phyloP scores from a whole-genome alignment of 1,140 invertebrate genomes.

The Hypothenemus hampei region DNA sequence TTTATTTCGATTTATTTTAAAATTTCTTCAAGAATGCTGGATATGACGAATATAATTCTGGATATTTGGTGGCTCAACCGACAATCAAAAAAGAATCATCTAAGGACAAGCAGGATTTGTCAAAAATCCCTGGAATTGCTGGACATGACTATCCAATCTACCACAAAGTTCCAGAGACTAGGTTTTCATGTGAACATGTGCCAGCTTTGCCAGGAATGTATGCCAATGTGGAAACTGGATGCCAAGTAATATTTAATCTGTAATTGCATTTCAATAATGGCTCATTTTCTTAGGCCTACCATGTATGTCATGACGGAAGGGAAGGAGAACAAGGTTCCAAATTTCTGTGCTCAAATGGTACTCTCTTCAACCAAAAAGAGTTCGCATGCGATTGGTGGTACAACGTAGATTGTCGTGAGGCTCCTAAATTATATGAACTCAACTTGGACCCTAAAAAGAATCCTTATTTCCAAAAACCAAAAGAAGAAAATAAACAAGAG shows the following conservation, averaged over 20 bases:
- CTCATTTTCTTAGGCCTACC: conserved; percentile 59
- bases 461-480: conserved; percentile 68
- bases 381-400: conserved; percentile 93
- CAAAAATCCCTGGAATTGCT: conserved; percentile 69
- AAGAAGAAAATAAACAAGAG: conserved; percentile 49
- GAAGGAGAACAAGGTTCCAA: conserved; percentile 73
- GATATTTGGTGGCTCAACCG: conserved; percentile 22
- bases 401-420: conserved; percentile 76
- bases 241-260: conserved; percentile 57
- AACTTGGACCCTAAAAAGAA: conserved; percentile 75
- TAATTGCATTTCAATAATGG: background rate
- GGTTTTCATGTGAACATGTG: conserved; percentile 70
- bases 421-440: conserved; percentile 58
- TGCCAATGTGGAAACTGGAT: conserved; percentile 79
- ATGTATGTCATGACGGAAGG: conserved; percentile 76
- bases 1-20: background rate
- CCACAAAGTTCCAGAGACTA: conserved; percentile 69
- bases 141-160: conserved; percentile 76
- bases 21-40: conserved; percentile 18
- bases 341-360: conserved; percentile 85
- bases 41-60: conserved; percentile 14
- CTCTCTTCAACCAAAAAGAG: conserved; percentile 80
- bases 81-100: conserved; percentile 31
- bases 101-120: conserved; percentile 68
- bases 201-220: conserved; percentile 78